These are phyloP conservation scores for Holcopasites calliopsidis DNA, from an alignment of 1,140 invertebrate genomes.

Conservation along the genomic window DNA sequence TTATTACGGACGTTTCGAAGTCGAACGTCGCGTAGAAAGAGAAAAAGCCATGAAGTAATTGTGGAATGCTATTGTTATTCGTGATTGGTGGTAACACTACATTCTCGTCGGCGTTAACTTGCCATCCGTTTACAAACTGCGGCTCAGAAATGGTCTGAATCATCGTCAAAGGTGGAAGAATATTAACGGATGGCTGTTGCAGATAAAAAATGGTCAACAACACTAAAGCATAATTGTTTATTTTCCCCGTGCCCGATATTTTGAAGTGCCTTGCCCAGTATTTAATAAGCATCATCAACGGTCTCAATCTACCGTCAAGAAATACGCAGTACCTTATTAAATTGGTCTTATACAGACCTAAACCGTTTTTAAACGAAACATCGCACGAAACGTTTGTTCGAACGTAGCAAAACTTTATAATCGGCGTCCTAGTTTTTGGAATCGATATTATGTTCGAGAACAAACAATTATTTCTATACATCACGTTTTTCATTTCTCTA, in stretches of 20 bases:
- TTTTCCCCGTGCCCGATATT: slow-evolving; percentile 77
- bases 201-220: slow-evolving; percentile 84
- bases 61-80: slow-evolving; percentile 68
- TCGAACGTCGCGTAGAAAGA: slow-evolving; percentile 80
- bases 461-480: slow-evolving; percentile 70
- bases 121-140: slow-evolving; percentile 76
- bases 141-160: slow-evolving; percentile 68
- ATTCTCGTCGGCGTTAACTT: slow-evolving; percentile 76
- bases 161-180: slow-evolving; percentile 75
- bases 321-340: slow-evolving; percentile 82
- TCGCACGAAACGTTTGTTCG: slow-evolving; percentile 83
- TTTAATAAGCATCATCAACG: slow-evolving; percentile 83
- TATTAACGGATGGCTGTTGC: slow-evolving; percentile 79
- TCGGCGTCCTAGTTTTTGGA: slow-evolving; percentile 85
- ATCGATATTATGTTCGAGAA: slow-evolving; percentile 83
- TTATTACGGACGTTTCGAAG: slow-evolving; percentile 79
- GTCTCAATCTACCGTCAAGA: slow-evolving; percentile 81
- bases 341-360: slow-evolving; percentile 83
- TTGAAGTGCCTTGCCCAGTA: slow-evolving; percentile 84
- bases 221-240: slow-evolving; percentile 83
- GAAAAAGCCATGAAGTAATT: slow-evolving; percentile 82
- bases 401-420: slow-evolving; percentile 84
- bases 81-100: slow-evolving; percentile 33
- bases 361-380: slow-evolving; percentile 85
- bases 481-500: slow-evolving; percentile 73